Conservation (phyloP, 2,113 vertebrate genomes). For the Emydocephalus ijimae region DNA sequence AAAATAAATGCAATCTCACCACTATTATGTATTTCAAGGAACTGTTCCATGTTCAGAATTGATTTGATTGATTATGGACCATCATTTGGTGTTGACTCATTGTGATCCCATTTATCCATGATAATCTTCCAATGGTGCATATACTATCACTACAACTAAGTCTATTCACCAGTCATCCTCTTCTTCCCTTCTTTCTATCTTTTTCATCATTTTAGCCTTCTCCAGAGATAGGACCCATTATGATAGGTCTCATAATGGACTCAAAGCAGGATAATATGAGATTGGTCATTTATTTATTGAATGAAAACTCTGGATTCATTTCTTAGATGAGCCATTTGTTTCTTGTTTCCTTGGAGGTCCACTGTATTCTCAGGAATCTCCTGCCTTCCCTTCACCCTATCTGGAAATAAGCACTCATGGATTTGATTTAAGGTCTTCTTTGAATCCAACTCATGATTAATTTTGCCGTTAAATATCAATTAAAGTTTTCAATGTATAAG, state of each 20-base stretch:
- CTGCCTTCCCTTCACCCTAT: neutral
- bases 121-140: neutral
- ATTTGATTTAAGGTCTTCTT: neutral
- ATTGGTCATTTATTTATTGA: neutral
- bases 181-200: neutral
- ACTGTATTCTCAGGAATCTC: neutral
- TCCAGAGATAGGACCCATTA: neutral
- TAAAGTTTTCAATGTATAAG: no score
- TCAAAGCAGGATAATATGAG: neutral
- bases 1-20: neutral
- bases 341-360: neutral
- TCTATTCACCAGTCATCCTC: neutral
- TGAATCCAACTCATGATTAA: neutral
- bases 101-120: neutral
- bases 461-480: no score
- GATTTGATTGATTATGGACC: neutral
- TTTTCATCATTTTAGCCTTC: neutral
- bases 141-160: neutral
- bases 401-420: neutral
- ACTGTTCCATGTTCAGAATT: neutral
- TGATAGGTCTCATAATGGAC: neutral
- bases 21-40: neutral
- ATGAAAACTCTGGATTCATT: neutral
- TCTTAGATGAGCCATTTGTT: neutral
- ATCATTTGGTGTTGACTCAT: neutral